Base-by-base conservation (phyloP, 2,888 invertebrate genomes). In the Ochlodes sylvanus region DNA sequence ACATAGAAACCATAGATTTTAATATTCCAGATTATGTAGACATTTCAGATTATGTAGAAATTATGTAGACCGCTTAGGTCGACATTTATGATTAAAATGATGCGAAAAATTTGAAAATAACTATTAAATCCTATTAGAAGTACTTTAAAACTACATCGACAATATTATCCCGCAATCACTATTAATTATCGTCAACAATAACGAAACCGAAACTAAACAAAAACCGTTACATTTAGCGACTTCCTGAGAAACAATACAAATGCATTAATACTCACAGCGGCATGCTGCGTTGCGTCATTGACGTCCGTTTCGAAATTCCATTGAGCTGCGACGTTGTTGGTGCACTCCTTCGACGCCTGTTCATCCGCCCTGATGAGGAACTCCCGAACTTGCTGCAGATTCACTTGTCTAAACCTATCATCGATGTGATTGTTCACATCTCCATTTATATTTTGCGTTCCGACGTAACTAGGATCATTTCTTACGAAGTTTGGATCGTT, bases 261-360 rank as follows among this genome's bases (percentile, higher is more conserved):
- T 69, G 50, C 38, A 70, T 69, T 63, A 41, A 50, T 75, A 95
- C 97, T 96, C 86, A 97, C 98, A 85, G 97, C 97, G 79, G 97
- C 96, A 75, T 96, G 91, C 88, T 98, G 97, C 0, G 97, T 96
- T 57, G 94, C 95, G 84, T 97, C 96, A 87, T 97, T 97, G 47
- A 97, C 97, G 80, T 97, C 96, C 5, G 97, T 97, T 87, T 98
- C 97, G 80, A 97, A 98, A 83, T 96, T 96, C 98, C 98, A 98
- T 81, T 98, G 98, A 0, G 97, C 97, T 0, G 95, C 96, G n/a
- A 98, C 97, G 84, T 97, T 97, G 62, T 95, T 96, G 0, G 97
- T 97, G 79, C 97, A 98, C 85, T 97, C 96, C 81, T 96, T 95
- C 0, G 97, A 96, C 10, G 97, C 95, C 78, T 96, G 95, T 38